phyloP scores from a whole-genome alignment of 2,797 vertebrate genomes.

The Prunella strophiata region DNA sequence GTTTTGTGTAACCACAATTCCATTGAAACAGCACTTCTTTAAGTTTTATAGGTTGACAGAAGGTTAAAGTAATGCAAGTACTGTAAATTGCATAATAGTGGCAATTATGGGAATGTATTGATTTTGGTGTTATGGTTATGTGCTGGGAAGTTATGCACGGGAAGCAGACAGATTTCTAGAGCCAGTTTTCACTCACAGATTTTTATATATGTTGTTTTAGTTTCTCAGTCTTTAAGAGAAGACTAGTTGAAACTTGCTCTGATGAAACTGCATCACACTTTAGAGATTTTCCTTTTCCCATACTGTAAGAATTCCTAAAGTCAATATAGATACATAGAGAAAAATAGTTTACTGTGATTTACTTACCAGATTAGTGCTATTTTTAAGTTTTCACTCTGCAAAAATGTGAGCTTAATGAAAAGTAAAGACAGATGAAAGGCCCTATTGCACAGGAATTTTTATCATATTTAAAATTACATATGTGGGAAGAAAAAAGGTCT shows the following conservation, averaged over 20 bases:
- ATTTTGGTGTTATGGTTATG: conserved; percentile 24
- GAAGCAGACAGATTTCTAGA: conserved; percentile 44
- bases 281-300: not conserved
- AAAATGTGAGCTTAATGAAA: not conserved
- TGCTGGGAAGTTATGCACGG: conserved; percentile 8
- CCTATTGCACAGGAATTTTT: not conserved
- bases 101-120: conserved; percentile 64
- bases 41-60: conserved; percentile 55
- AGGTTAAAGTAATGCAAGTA: conserved; percentile 55
- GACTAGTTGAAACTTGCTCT: not conserved
- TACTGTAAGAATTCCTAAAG: not conserved
- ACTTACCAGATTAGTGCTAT: not conserved
- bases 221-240: conserved; percentile 34
- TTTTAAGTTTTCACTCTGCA: not conserved
- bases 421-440: not conserved
- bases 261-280: not conserved
- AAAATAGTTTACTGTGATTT: not conserved
- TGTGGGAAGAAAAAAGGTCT: not conserved
- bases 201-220: not conserved
- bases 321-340: not conserved
- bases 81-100: conserved; percentile 64
- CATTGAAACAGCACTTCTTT: conserved; percentile 53
- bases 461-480: not conserved
- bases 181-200: conserved; percentile 35
- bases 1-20: conserved; percentile 28